A percentile compares a stretch with the other conserved stretches of the same genome.
Conservation (phyloP, 2,888 invertebrate species). For the Lottia gigantea region DNA sequence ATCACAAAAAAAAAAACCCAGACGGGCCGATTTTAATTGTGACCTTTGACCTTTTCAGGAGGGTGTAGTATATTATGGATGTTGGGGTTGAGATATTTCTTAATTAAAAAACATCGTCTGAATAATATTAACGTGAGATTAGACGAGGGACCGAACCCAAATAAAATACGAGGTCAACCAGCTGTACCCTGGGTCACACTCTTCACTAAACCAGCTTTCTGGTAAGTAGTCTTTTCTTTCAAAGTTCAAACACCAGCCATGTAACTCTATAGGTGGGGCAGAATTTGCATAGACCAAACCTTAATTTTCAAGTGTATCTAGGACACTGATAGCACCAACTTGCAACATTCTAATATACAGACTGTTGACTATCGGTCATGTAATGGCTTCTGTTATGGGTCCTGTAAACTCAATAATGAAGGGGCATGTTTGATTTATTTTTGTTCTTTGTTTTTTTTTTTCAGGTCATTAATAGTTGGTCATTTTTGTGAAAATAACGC, state of each 20-base stretch:
- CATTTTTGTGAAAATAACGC: conserved; percentile 81
- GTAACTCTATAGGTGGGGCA: too few species aligned
- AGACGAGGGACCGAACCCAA: conserved; percentile 29
- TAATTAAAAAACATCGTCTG: conserved; percentile 64
- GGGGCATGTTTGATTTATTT: too few species aligned
- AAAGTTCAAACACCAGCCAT: too few species aligned
- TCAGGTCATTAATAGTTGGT: conserved; percentile 77
- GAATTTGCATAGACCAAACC: too few species aligned
- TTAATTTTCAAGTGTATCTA: too few species aligned
- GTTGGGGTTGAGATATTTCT: conserved; percentile 72
- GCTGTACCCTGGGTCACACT: conserved; percentile 75
- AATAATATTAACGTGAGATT: conserved; percentile 52
- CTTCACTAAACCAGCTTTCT: conserved; percentile 74
- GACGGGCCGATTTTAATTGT: too few species aligned
- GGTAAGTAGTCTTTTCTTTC: conserved; percentile 67
- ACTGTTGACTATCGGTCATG: too few species aligned
- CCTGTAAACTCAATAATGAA: too few species aligned
- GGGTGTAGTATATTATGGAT: conserved; percentile 74
- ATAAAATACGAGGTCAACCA: conserved; percentile 32
- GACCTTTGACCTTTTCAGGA: conserved; percentile 64
- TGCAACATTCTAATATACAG: too few species aligned
- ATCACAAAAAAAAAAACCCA: too few species aligned
- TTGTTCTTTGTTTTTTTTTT: conserved; percentile 29
- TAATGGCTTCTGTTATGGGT: too few species aligned
- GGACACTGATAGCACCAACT: too few species aligned